These are phyloP conservation scores for Euspilapteryx auroguttella DNA, from an alignment of 2,888 invertebrate species.

Conservation along the genomic window DNA sequence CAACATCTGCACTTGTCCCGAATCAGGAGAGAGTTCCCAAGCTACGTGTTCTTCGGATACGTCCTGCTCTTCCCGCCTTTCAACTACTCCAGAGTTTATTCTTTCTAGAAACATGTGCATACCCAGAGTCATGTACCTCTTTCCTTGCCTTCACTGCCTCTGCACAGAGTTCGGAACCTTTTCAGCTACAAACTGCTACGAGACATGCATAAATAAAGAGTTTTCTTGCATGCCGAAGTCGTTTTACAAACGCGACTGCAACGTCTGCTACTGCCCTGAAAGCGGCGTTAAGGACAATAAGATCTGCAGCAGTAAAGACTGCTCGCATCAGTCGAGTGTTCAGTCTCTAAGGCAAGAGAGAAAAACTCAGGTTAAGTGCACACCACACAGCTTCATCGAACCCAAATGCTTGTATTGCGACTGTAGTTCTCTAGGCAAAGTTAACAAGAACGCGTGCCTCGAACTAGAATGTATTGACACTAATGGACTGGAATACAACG, in stretches of 20 bases:
- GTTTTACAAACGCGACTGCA: slow-evolving; percentile 29
- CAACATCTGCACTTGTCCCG: slow-evolving; percentile 36
- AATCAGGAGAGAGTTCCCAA: slow-evolving; percentile 25
- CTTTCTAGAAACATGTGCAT: slow-evolving; percentile 25
- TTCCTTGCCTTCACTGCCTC: slow-evolving; percentile 32
- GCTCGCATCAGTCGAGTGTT: slow-evolving; percentile 7
- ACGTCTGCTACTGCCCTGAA: slow-evolving; percentile 31
- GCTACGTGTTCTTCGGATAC: slow-evolving; percentile 33
- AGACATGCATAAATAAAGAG: slow-evolving; percentile 22
- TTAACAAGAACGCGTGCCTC: slow-evolving; percentile 27
- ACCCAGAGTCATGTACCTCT: slow-evolving; percentile 40
- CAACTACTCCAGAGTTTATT: slow-evolving; percentile 9
- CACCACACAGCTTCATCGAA: slow-evolving; percentile 23
- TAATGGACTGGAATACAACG: slow-evolving; percentile 14
- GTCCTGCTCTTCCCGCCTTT: slow-evolving; percentile 18
- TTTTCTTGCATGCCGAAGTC: slow-evolving; percentile 21
- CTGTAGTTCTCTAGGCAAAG: slow-evolving; percentile 20
- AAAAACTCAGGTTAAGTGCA: slow-evolving; percentile 13
- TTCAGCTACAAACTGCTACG: slow-evolving; percentile 23
- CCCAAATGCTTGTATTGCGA: slow-evolving; percentile 35
- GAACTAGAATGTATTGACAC: slow-evolving; percentile 26
- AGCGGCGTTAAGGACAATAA: slow-evolving; percentile 18
- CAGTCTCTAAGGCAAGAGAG: neutral
- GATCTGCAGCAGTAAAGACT: slow-evolving; percentile 20
- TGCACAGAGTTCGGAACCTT: slow-evolving; percentile 36